phyloP scores from a whole-genome alignment of 2,113 vertebrate genomes.

The Lutjanus erythropterus region DNA sequence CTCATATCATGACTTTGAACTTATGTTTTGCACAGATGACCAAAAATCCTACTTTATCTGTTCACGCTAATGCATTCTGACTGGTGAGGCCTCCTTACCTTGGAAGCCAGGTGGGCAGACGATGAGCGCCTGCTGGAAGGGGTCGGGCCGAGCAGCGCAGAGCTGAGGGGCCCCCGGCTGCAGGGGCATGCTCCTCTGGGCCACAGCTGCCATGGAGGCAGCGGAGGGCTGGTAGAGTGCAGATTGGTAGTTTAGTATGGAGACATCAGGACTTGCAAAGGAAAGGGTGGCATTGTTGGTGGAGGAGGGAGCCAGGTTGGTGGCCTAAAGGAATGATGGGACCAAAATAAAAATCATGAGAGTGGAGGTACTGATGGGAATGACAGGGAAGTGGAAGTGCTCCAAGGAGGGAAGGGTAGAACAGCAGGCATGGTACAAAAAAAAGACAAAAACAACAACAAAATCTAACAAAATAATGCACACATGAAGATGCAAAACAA shows the following conservation, averaged over 20 bases:
- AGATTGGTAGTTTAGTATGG: constrained; percentile 99
- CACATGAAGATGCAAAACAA: constrained; percentile 31
- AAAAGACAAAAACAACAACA: constrained; percentile 17
- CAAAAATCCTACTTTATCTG: background rate
- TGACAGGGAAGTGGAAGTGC: constrained; percentile 37
- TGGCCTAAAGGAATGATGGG: constrained; percentile 92
- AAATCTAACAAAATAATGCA: constrained; percentile 6
- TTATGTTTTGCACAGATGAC: too few species aligned
- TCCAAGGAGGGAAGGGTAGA: constrained; percentile 7
- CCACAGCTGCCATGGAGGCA: constrained; percentile 97
- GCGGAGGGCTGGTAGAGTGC: constrained; percentile 98
- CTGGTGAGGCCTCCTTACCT: constrained; percentile 84
- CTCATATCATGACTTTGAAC: background rate
- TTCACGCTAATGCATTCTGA: background rate
- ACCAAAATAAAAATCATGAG: constrained; percentile 87
- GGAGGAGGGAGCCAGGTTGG: constrained; percentile 95
- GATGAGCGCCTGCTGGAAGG: constrained; percentile 99
- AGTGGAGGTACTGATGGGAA: constrained; percentile 59
- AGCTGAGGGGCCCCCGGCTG: constrained; percentile 95
- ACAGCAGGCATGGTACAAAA: constrained; percentile 28
- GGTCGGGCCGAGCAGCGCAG: constrained; percentile 94
- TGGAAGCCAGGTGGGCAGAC: constrained; percentile 99
- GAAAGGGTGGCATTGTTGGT: constrained; percentile 97
- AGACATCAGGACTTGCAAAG: constrained; percentile 96
- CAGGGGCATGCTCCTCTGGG: constrained; percentile 96